phyloP scores from a whole-genome alignment of 2,888 invertebrate species.

The Malthinus seriepunctatus region DNA sequence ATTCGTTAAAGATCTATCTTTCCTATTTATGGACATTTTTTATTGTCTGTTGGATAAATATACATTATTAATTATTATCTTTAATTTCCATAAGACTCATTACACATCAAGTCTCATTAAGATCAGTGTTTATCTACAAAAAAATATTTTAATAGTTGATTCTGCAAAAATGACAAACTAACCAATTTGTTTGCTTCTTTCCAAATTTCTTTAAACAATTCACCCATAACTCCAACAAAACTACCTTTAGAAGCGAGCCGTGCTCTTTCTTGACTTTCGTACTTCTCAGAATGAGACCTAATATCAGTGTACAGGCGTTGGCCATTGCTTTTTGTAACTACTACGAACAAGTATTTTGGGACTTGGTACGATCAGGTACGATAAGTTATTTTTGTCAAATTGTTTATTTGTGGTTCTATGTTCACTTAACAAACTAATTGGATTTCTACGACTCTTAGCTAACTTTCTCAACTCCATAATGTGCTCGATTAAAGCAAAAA shows the following conservation, averaged over 20 bases:
- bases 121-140: constrained; percentile 16
- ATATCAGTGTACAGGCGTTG: constrained; percentile 76
- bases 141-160: not conserved
- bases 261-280: constrained; percentile 56
- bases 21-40: constrained; percentile 63
- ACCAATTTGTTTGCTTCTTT: constrained; percentile 70
- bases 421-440: constrained; percentile 36
- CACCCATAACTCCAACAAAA: constrained; percentile 59
- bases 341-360: constrained; percentile 74
- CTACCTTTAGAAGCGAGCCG: constrained; percentile 49
- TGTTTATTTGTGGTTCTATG: constrained; percentile 49
- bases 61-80: no score
- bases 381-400: constrained; percentile 59
- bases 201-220: constrained; percentile 63
- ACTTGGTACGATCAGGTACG: constrained; percentile 61
- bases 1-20: constrained; percentile 65
- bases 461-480: constrained; percentile 66
- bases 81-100: no score
- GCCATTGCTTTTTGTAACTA: constrained; percentile 67
- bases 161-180: constrained; percentile 39
- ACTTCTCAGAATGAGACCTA: constrained; percentile 66
- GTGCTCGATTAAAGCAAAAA: constrained; percentile 67
- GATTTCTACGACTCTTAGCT: constrained; percentile 57
- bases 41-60: no score
- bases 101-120: constrained; percentile 15